These are phyloP conservation scores for Myotis daubentonii DNA, from an alignment of 2,797 vertebrate species.

Conservation along the genomic window DNA sequence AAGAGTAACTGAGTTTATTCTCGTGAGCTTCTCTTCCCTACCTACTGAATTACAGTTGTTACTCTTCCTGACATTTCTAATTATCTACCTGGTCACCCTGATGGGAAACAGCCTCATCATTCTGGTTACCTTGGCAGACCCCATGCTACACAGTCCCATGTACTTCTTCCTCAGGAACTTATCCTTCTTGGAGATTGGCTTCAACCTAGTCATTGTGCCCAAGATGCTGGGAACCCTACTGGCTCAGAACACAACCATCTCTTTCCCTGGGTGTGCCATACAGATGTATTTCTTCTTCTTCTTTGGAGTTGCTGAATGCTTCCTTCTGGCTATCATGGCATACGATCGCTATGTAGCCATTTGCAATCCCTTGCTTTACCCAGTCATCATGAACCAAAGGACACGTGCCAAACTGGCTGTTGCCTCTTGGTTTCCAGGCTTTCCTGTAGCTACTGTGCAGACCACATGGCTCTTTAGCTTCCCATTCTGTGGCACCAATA, in stretches of 20 bases:
- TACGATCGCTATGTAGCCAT: constrained; percentile 72
- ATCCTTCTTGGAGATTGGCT: constrained; percentile 65
- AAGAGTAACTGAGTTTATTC: constrained; percentile 67
- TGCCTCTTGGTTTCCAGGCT: constrained; percentile 69
- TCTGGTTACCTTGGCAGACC: constrained; percentile 60
- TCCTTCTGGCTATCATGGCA: constrained; percentile 73
- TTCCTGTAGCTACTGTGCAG: constrained; percentile 70
- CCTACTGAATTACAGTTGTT: constrained; percentile 12
- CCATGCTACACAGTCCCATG: constrained; percentile 65
- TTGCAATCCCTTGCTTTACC: constrained; percentile 70
- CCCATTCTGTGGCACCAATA: constrained; percentile 74
- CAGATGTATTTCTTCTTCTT: constrained; percentile 76
- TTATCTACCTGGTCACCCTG: constrained; percentile 62
- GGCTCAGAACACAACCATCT: constrained; percentile 46
- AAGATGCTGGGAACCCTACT: constrained; percentile 68
- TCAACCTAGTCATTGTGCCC: constrained; percentile 69
- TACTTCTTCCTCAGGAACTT: constrained; percentile 74
- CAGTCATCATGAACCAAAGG: constrained; percentile 63
- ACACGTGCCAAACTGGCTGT: constrained; percentile 33
- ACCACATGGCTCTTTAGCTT: constrained; percentile 70
- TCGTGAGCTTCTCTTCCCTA: constrained; percentile 67
- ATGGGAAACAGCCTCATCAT: constrained; percentile 71
- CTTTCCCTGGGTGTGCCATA: constrained; percentile 64
- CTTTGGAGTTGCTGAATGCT: constrained; percentile 67
- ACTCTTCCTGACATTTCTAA: constrained; percentile 63